Conservation (phyloP, 2,113 vertebrate genomes). For the Perca schrenkii region DNA sequence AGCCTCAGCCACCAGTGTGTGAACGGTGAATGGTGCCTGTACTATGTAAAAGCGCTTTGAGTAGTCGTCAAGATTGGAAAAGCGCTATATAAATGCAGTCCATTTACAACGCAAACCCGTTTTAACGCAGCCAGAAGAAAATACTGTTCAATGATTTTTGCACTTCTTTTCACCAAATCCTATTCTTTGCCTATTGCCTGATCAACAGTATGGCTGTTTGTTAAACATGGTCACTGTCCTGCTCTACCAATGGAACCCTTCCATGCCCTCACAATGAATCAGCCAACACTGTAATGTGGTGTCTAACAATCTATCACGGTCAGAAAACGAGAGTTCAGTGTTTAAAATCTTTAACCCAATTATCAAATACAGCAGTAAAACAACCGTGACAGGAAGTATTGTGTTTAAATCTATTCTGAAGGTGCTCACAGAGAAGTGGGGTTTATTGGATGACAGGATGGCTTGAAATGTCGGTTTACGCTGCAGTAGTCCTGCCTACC, state of each 20-base stretch:
- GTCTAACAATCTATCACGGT: background rate
- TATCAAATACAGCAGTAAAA: constrained; percentile 9
- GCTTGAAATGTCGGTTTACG: constrained; percentile 30
- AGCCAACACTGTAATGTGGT: background rate
- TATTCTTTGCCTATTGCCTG: background rate
- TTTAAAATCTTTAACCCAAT: background rate
- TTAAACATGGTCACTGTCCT: background rate
- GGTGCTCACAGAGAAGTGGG: constrained; percentile 6
- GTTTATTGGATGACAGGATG: constrained; percentile 27
- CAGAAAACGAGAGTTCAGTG: constrained; percentile 5
- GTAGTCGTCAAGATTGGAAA: too few relatives aligned
- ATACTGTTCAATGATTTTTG: background rate
- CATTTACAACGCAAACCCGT: too few relatives aligned
- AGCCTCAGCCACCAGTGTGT: too few relatives aligned
- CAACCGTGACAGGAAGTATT: constrained; percentile 7
- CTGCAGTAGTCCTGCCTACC: constrained; percentile 44
- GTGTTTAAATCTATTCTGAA: constrained; percentile 19
- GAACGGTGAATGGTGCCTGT: too few relatives aligned
- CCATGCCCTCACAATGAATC: background rate
- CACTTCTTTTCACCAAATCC: background rate
- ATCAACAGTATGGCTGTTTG: background rate
- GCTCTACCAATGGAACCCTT: background rate
- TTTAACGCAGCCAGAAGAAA: too few relatives aligned
- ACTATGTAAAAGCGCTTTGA: too few relatives aligned
- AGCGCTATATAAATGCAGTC: too few relatives aligned